Evolutionary conservation across 2,888 invertebrate genomes (phyloP).

Genomic region (Agrotis ipsilon): DNA sequence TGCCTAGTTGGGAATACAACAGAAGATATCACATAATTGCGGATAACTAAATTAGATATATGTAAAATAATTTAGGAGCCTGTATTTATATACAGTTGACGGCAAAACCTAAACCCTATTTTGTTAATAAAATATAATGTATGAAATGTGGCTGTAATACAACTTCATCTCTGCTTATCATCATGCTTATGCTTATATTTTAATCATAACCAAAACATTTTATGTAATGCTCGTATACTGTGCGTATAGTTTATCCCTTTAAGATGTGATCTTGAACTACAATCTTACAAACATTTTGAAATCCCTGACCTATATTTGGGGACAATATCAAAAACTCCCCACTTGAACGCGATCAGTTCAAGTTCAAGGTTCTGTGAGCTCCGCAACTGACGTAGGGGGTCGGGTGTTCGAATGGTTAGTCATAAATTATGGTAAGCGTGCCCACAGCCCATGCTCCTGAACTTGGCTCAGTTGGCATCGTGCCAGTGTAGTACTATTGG

Average conservation of each 20-base stretch:
- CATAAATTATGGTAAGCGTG: neutral
- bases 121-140: neutral
- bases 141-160: neutral
- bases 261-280: no score
- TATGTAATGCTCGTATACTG: no score
- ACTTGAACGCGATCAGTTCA: neutral
- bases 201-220: no score
- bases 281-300: neutral
- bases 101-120: neutral
- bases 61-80: neutral
- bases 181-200: no score
- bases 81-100: neutral
- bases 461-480: constrained; percentile 9
- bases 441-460: neutral
- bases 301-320: neutral
- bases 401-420: neutral
- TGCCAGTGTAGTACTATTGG: neutral
- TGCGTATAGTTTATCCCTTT: no score
- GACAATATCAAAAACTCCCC: neutral
- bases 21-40: neutral
- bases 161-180: neutral
- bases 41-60: neutral
- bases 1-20: neutral
- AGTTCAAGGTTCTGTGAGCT: neutral
- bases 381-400: neutral